Base-by-base conservation (phyloP, 2,797 vertebrate species). In the Pampus argenteus region DNA sequence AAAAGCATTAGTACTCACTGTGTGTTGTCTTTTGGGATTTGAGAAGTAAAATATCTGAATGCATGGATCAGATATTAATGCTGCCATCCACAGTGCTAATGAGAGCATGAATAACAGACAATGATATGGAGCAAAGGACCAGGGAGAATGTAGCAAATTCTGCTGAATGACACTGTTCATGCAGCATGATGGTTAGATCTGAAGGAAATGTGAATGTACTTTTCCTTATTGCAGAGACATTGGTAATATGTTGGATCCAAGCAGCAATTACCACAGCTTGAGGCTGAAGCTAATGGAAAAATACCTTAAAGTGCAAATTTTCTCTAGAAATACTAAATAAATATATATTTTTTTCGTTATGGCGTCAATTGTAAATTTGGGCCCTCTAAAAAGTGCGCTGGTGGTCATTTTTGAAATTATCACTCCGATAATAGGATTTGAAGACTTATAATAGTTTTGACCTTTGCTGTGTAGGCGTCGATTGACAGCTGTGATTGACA, bases 1-100 rank as follows among this genome's bases (percentile, higher is more conserved):
- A 76, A 79, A 88, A 86, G 83, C 83, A 90, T 91, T 88, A 88
- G 55, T 76, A 50, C 79, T 80, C 78, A 76, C 70, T 70, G 80
- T 74, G 81, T 76, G 75, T 79, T 88, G 73, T 87, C 83, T 77
- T 78, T 69, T 47, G 64, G 52, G 69, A 85, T 87, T 73, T 29
- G 17, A 61, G 28, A 81, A 76, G 74, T 84, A 62, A 73, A 88
- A 79, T 70, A 71, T 77, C 42, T 55, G 60, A 78, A 89, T 67
- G 71, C 78, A 76, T 62, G 51, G 56, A 78, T 67, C 44, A 66
- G 81, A 86, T 71, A 81, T 60, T 50, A 74, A 76, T 61, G 79
- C 67, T 71, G 74, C 22, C 15, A 57, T 66, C 58, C 65, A 25
- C 36, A 6, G n/a, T 49, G 57, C 66, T 86, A 85, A 88, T 80